Evolutionary conservation across 2,113 vertebrate species (phyloP).

Genomic region (Gymnocephalus cernua): DNA sequence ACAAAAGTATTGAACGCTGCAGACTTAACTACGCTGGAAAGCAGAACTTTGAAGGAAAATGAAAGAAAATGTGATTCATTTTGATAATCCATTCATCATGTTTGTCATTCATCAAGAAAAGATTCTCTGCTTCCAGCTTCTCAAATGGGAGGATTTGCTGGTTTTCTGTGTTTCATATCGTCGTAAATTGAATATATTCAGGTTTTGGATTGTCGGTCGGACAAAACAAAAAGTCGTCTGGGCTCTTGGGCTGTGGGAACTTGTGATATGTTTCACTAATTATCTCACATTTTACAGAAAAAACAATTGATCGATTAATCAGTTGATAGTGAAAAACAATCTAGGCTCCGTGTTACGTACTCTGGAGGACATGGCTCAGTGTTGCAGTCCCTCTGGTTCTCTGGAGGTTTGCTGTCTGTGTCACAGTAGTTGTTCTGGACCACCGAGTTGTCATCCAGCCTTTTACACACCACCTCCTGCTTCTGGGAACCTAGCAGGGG

Average conservation of each 20-base stretch:
- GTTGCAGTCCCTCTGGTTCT: constrained; percentile 96
- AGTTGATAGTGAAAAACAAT: too few relatives aligned
- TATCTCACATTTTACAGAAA: background rate
- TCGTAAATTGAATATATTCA: background rate
- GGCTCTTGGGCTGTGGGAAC: background rate
- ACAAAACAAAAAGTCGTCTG: too few relatives aligned
- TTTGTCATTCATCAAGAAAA: background rate
- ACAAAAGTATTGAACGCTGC: background rate
- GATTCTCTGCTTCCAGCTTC: background rate
- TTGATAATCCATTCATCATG: background rate
- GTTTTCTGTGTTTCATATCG: background rate
- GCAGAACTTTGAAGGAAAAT: background rate
- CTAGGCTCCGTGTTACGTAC: constrained; percentile 84
- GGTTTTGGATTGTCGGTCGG: background rate
- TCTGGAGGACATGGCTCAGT: constrained; percentile 97
- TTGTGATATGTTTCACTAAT: too few relatives aligned
- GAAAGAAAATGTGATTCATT: background rate
- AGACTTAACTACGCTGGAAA: background rate
- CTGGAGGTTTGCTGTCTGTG: constrained; percentile 92
- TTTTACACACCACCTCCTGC: constrained; percentile 96
- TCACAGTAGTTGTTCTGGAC: constrained; percentile 99
- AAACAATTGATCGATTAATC: background rate
- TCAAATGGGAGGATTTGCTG: background rate
- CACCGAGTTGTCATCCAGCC: constrained; percentile 93
- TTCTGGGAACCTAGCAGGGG: constrained; percentile 89